Percentiles rank a stretch among this genome's conserved stretches.
Conservation (phyloP, 2,888 invertebrate genomes). For the Trissoscelio sp. region DNA sequence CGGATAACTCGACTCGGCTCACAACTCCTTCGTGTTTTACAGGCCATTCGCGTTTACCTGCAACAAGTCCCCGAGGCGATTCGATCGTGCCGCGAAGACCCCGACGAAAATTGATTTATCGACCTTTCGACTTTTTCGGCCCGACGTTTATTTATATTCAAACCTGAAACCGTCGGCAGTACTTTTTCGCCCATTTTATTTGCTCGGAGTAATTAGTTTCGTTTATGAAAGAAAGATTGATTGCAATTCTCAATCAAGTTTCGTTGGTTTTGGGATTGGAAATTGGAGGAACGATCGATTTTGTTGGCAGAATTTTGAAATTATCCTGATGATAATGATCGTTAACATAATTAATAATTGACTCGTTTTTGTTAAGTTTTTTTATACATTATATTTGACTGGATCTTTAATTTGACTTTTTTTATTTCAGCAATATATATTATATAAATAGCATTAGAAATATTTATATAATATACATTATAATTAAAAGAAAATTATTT, state of each 20-base stretch:
- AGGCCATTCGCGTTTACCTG: slow-evolving; percentile 61
- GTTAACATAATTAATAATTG: too few species aligned
- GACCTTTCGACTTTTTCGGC: slow-evolving; percentile 51
- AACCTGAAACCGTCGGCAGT: slow-evolving; percentile 6
- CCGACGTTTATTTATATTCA: slow-evolving; percentile 47
- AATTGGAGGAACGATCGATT: too few species aligned
- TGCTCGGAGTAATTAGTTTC: slow-evolving; percentile 49
- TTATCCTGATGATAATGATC: too few species aligned
- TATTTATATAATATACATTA: too few species aligned
- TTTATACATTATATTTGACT: too few species aligned
- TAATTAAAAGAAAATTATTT: too few species aligned
- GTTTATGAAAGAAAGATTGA: slow-evolving; percentile 38
- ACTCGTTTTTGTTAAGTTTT: too few species aligned
- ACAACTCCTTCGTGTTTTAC: slow-evolving; percentile 36
- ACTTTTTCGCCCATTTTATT: slow-evolving; percentile 40
- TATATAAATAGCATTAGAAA: too few species aligned
- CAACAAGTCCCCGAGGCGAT: slow-evolving; percentile 50
- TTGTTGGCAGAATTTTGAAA: too few species aligned
- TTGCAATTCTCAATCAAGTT: slow-evolving; percentile 12
- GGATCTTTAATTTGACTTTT: too few species aligned
- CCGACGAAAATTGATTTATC: slow-evolving; percentile 60
- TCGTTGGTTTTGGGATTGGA: slow-evolving; percentile 6
- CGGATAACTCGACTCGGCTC: slow-evolving; percentile 74
- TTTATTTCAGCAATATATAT: too few species aligned
- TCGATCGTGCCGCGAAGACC: slow-evolving; percentile 36